These are phyloP conservation scores for Ceyx margarethae DNA, from an alignment of 2,113 vertebrate genomes.

Conservation along the genomic window DNA sequence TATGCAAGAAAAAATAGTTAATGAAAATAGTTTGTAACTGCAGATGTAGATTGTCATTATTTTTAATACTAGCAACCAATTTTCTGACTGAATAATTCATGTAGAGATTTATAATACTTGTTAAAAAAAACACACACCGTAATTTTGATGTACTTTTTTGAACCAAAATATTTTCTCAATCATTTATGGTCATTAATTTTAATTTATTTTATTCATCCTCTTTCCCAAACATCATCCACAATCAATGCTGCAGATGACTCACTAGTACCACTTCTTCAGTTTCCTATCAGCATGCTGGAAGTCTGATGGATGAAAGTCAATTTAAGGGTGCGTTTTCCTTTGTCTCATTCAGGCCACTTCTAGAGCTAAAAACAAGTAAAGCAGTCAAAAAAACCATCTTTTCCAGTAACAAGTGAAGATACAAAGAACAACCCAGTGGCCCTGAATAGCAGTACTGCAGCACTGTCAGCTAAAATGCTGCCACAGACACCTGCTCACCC, in stretches of 20 bases:
- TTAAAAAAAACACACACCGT: background rate
- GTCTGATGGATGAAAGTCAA: background rate
- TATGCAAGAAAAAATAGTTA: background rate
- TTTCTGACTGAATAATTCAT: conserved; percentile 12
- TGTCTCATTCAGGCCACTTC: background rate
- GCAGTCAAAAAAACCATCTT: background rate
- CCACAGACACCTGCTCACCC: conserved; percentile 15
- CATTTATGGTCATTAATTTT: background rate
- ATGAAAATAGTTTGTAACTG: background rate
- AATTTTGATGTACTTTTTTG: background rate
- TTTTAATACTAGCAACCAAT: background rate
- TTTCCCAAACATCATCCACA: background rate
- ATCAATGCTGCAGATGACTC: background rate
- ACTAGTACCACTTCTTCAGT: background rate
- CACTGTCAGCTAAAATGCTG: conserved; percentile 35
- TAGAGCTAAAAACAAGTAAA: background rate
- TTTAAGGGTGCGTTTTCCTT: background rate
- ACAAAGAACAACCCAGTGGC: background rate
- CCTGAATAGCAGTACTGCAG: background rate
- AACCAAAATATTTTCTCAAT: conserved; percentile 24
- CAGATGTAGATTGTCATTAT: background rate
- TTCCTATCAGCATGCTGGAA: background rate
- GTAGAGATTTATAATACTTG: background rate
- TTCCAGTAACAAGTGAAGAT: background rate
- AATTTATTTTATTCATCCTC: background rate